Conservation (phyloP, 2,797 vertebrate genomes). For the Lepilemur septentrionalis region DNA sequence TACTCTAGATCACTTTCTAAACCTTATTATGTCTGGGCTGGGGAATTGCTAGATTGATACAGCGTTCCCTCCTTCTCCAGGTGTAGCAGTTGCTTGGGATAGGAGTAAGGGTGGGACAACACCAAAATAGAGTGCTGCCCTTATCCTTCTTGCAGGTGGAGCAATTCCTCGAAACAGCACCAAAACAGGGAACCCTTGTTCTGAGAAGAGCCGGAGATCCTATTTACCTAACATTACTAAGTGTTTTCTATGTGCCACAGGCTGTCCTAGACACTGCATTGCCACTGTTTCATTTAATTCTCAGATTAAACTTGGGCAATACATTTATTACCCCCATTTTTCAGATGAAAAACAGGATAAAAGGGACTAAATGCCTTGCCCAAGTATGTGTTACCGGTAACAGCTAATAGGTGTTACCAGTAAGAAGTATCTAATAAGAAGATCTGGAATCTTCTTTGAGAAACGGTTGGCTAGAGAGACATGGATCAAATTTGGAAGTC, state of each 20-base stretch:
- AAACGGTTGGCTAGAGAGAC: slow-evolving; percentile 44
- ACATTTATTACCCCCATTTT: background rate
- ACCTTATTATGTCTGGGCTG: too few species aligned
- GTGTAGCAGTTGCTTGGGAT: too few species aligned
- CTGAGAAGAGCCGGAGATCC: too few species aligned
- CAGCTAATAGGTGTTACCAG: background rate
- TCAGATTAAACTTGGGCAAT: background rate
- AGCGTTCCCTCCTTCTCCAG: too few species aligned
- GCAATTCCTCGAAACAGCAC: too few species aligned
- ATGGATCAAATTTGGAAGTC: slow-evolving; percentile 44
- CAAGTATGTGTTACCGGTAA: background rate
- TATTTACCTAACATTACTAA: background rate
- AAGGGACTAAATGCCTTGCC: background rate
- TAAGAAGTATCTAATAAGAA: slow-evolving; percentile 53
- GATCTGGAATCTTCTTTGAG: slow-evolving; percentile 33
- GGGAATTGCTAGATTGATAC: too few species aligned
- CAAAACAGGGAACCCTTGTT: too few species aligned
- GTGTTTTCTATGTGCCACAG: background rate
- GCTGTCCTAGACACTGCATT: background rate
- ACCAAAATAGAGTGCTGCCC: too few species aligned
- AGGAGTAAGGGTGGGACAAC: too few species aligned
- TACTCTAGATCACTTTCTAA: too few species aligned
- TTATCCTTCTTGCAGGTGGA: too few species aligned
- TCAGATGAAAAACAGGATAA: background rate
- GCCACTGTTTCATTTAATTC: background rate